Percentiles rank a stretch among this genome's conserved stretches.
phyloP scores from a whole-genome alignment of 2,113 vertebrate genomes.

The Nesospiza acunhae region DNA sequence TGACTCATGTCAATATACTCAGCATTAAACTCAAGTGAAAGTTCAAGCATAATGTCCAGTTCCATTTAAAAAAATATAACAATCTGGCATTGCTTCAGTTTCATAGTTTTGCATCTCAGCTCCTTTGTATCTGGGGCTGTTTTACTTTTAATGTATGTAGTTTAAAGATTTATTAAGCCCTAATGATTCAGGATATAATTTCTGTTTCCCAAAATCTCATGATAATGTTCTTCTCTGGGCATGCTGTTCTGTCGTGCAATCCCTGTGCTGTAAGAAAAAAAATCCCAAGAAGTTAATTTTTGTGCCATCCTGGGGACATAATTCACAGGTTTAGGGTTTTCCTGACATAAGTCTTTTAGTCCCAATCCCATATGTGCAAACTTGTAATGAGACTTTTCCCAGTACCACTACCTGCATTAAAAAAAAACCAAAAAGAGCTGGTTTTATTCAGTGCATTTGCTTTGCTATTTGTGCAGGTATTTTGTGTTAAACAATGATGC shows the following conservation, averaged over 20 bases:
- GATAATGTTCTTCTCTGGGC: not conserved
- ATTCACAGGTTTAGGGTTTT: not conserved
- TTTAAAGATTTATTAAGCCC: not conserved
- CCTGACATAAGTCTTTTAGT: not conserved
- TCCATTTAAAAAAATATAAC: not conserved
- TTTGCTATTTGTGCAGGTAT: conserved; percentile 77
- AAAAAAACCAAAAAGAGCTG: not conserved
- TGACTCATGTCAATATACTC: not conserved
- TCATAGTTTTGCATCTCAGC: not conserved
- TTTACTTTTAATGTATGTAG: not conserved
- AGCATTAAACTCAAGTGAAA: not conserved
- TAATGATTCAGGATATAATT: not conserved
- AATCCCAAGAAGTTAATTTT: not conserved
- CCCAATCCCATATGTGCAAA: not conserved
- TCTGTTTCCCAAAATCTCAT: not conserved
- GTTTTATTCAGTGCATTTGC: not conserved
- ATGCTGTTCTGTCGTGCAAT: not conserved
- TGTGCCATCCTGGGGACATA: not conserved
- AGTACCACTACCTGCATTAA: too few species aligned
- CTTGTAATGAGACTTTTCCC: not conserved
- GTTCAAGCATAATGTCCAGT: not conserved
- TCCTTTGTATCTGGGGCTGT: not conserved
- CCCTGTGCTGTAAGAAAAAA: not conserved
- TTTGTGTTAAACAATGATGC: conserved; percentile 97
- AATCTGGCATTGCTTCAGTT: not conserved